Evolutionary conservation across 2,888 invertebrate species (phyloP), one percentile per base, ranked within the genome.

Genomic region (Disparrhopalites patrizii): DNA sequence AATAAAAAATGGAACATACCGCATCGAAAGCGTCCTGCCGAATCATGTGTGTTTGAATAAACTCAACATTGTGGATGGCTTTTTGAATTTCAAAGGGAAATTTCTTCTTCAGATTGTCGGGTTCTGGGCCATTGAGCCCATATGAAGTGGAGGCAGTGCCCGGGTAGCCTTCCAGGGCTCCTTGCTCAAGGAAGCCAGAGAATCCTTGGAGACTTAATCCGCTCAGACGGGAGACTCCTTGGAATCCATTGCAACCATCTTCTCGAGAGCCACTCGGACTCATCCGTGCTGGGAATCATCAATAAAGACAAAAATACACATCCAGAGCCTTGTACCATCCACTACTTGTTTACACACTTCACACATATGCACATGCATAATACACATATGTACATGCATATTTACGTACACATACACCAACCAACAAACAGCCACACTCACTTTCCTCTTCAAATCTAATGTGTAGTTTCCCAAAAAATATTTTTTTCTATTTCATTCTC

Each of bases 1-100:
- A n/a, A n/a, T n/a, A n/a, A n/a, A n/a, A 30, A 7, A 31, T 30
- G n/a, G 23, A 33, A 76, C 86, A 84, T 81, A 94, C 94, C 81
- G 93, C 92, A 82, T 93, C 92, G 79, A 92, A 94, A 79, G 93
- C 93, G 78, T 94, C 93, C 79, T 93, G 91, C n/a, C 93, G 85
- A 78, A 91, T 90, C 80, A 93, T 92, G 77, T 94, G 94, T 78
- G 93, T 92, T 76, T 94, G 93, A 74, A 95, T 94, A 78, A 94
- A 95, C 88, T 92, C 92, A 60, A 94, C 92, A 79, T 94, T 94
- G 78, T 93, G 92, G 73, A 95, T 90, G 54, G 94, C 93, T 78
- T 93, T 92, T 78, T 94, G 93, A 76, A 94, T 82, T 79, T 94
- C 93, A 77, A 92, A 92, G 0, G 93, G 93, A 79, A 92, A 93